Conservation (phyloP, 1,140 invertebrate genomes). For the Nymphalis io region DNA sequence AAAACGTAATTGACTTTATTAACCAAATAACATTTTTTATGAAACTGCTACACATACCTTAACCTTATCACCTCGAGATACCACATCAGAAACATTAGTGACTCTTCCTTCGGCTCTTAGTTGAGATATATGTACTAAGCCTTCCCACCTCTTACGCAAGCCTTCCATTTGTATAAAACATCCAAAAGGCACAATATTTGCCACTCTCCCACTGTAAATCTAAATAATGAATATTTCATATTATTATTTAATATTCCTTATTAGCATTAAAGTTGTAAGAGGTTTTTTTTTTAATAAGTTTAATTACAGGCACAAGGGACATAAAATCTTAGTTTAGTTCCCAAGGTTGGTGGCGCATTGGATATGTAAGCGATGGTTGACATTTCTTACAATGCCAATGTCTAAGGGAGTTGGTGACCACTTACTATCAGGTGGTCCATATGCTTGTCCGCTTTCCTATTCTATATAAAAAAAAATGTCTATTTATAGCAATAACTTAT, state of each 20-base stretch:
- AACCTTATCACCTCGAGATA: constrained; percentile 94
- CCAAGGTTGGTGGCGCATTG: too few species aligned
- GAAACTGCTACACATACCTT: constrained; percentile 83
- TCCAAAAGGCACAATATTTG: constrained; percentile 97
- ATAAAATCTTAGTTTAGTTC: too few species aligned
- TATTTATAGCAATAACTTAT: too few species aligned
- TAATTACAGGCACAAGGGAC: neutral
- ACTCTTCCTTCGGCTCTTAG: constrained; percentile 95
- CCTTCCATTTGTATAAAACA: constrained; percentile 98
- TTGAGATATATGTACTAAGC: constrained; percentile 98
- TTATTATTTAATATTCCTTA: constrained; percentile 12
- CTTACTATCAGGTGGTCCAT: too few species aligned
- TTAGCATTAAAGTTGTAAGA: too few species aligned
- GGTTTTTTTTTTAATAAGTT: neutral
- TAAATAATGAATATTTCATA: constrained; percentile 61
- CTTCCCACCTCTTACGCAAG: constrained; percentile 93
- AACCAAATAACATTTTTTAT: constrained; percentile 23
- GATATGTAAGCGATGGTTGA: too few species aligned
- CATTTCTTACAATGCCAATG: too few species aligned
- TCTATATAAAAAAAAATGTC: too few species aligned
- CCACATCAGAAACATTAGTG: constrained; percentile 96
- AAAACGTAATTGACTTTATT: neutral
- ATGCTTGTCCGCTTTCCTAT: too few species aligned
- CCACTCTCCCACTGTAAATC: constrained; percentile 97
- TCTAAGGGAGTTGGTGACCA: too few species aligned